phyloP scores from a whole-genome alignment of 1,140 invertebrate genomes.

The Homalodisca vitripennis region DNA sequence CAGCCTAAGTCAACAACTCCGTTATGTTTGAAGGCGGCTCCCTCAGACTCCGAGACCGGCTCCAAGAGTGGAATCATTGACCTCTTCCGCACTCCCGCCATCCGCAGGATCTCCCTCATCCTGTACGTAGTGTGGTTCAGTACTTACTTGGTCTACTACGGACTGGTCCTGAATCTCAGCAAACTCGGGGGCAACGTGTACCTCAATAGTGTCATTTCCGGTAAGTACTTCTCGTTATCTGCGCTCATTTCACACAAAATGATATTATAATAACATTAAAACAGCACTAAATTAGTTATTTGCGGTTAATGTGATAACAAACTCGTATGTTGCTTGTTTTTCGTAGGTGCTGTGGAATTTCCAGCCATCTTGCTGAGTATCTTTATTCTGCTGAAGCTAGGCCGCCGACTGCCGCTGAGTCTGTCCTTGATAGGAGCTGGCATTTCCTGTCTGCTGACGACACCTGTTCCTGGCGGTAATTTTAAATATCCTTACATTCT shows the following conservation, averaged over 20 bases:
- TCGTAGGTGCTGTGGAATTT: slow-evolving; percentile 64
- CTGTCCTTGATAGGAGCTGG: slow-evolving; percentile 63
- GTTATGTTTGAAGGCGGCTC: too few relatives aligned
- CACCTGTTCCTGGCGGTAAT: slow-evolving; percentile 67
- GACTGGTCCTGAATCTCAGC: slow-evolving; percentile 66
- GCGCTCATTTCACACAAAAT: neutral
- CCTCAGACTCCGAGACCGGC: slow-evolving; percentile 21
- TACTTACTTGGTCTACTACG: slow-evolving; percentile 72
- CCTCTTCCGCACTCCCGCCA: slow-evolving; percentile 58
- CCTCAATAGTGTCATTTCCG: slow-evolving; percentile 54
- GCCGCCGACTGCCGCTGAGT: slow-evolving; percentile 64
- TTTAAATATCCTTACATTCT: neutral
- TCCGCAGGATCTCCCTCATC: slow-evolving; percentile 63
- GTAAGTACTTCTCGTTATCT: slow-evolving; percentile 50
- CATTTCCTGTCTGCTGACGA: slow-evolving; percentile 60
- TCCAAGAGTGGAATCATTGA: slow-evolving; percentile 54
- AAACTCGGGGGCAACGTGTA: slow-evolving; percentile 70
- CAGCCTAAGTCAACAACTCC: slow-evolving; percentile 30
- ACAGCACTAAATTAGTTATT: neutral
- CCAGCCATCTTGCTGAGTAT: slow-evolving; percentile 71
- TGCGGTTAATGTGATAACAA: neutral
- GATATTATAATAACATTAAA: neutral
- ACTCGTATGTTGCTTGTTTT: neutral
- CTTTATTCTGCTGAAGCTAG: slow-evolving; percentile 64
- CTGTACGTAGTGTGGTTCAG: slow-evolving; percentile 69